Evolutionary conservation across 2,113 vertebrate species (phyloP).

Genomic region (Malurus alboscapulatus): DNA sequence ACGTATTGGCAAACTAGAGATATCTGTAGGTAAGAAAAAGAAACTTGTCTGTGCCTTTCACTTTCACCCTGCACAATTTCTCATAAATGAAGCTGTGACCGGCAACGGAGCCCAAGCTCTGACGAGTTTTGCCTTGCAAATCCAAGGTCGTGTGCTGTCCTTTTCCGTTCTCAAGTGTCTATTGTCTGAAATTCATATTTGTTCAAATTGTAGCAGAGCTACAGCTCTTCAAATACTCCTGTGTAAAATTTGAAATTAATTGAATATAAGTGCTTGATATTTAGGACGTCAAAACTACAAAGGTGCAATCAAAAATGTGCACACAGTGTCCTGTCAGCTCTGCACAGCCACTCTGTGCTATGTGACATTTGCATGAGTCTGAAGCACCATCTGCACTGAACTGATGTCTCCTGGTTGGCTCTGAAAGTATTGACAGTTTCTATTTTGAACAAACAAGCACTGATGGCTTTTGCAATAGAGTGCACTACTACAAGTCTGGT

Average conservation of each 20-base stretch:
- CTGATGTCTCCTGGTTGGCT: background rate
- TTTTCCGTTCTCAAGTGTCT: background rate
- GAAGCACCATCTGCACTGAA: background rate
- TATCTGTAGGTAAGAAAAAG: background rate
- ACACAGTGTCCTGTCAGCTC: background rate
- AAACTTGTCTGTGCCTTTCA: constrained; percentile 34
- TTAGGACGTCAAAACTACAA: background rate
- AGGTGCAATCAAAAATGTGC: background rate
- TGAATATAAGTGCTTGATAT: background rate
- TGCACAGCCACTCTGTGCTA: background rate
- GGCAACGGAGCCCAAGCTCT: background rate
- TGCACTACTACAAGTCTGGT: background rate
- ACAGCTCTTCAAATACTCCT: background rate
- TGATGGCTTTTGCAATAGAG: background rate
- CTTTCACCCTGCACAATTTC: constrained; percentile 38
- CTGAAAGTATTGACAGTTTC: background rate
- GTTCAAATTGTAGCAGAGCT: background rate
- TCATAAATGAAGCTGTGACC: constrained; percentile 48
- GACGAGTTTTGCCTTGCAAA: constrained; percentile 13
- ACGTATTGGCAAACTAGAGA: background rate
- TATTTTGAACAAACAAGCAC: background rate
- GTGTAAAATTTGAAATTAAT: background rate
- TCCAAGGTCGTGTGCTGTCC: background rate
- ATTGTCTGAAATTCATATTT: background rate
- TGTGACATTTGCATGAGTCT: background rate